Evolutionary conservation across 2,797 vertebrate genomes (phyloP).

Genomic region (Fundulus diaphanus): DNA sequence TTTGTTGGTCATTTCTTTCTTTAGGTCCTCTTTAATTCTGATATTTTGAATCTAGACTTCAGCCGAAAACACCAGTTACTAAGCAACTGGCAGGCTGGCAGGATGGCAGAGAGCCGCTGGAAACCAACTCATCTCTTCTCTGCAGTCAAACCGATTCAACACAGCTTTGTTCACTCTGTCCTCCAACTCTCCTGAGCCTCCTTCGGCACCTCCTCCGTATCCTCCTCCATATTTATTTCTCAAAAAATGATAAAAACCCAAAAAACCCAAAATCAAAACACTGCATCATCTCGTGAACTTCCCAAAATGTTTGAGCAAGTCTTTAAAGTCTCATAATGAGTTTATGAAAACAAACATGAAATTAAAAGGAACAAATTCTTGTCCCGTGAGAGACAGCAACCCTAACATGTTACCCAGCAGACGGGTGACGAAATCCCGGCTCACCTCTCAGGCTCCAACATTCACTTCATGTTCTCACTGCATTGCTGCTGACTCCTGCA

Average conservation of each 20-base stretch:
- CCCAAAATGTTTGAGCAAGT: conserved; percentile 19
- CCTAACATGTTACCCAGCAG: conserved; percentile 43
- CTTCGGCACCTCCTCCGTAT: conserved; percentile 23
- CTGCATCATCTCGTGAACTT: conserved; percentile 3
- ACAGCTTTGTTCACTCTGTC: conserved; percentile 33
- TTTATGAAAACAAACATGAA: conserved; percentile 1
- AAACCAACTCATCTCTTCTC: conserved; percentile 40
- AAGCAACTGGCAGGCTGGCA: conserved; percentile 51
- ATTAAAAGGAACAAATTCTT: conserved; percentile 25
- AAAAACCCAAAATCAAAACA: too few species aligned
- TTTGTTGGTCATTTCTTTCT: conserved; percentile 5
- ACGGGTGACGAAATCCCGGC: conserved; percentile 11
- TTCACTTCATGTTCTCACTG: conserved; percentile 13
- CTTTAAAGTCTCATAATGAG: conserved; percentile 16
- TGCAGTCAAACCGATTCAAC: conserved; percentile 47
- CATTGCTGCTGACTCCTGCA: conserved; percentile 30
- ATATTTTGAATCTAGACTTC: conserved; percentile 24
- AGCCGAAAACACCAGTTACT: conserved; percentile 52
- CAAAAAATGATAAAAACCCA: too few species aligned
- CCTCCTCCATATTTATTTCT: conserved; percentile 23
- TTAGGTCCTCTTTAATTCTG: conserved; percentile 1
- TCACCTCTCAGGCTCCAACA: conserved; percentile 7
- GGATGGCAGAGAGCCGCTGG: conserved; percentile 30
- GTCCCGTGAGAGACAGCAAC: conserved; percentile 59
- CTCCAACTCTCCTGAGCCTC: conserved; percentile 32